A percentile compares a stretch with the other conserved stretches of the same genome.
Evolutionary conservation across 2,888 invertebrate species (phyloP).

Genomic region (Pilophorus perplexus): DNA sequence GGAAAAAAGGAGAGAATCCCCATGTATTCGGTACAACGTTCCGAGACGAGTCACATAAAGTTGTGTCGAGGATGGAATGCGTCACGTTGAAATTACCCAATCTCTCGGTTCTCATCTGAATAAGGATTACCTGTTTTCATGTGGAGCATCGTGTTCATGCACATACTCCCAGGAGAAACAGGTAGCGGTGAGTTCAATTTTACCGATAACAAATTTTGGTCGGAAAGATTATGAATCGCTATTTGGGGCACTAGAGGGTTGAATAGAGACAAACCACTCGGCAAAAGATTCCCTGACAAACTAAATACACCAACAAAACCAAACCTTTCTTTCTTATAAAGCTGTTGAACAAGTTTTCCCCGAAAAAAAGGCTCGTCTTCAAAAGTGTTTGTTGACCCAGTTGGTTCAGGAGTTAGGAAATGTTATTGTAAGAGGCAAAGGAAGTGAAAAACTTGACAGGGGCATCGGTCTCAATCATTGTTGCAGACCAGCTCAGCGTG

Average conservation of each 20-base stretch:
- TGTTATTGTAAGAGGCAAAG: slow-evolving; percentile 21
- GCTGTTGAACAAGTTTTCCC: neutral
- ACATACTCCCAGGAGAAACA: too few species aligned
- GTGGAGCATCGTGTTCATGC: too few species aligned
- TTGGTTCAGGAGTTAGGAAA: slow-evolving; percentile 6
- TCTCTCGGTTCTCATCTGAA: neutral
- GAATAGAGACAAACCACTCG: too few species aligned
- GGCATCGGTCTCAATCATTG: slow-evolving; percentile 29
- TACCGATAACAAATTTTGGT: too few species aligned
- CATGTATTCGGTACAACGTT: slow-evolving; percentile 2
- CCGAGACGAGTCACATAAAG: neutral
- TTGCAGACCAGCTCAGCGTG: neutral
- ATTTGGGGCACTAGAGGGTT: too few species aligned
- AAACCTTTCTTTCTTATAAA: neutral
- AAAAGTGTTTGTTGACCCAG: slow-evolving; percentile 24
- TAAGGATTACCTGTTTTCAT: neutral
- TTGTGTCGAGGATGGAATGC: neutral
- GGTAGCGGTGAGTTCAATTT: too few species aligned
- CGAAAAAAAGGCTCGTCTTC: neutral
- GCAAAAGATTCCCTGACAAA: too few species aligned
- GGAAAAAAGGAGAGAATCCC: neutral
- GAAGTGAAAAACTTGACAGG: slow-evolving; percentile 29
- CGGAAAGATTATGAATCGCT: too few species aligned
- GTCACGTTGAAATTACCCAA: neutral
- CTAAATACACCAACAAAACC: too few species aligned